Conservation (phyloP, 2,888 invertebrate species). For the Hipparchia semele region DNA sequence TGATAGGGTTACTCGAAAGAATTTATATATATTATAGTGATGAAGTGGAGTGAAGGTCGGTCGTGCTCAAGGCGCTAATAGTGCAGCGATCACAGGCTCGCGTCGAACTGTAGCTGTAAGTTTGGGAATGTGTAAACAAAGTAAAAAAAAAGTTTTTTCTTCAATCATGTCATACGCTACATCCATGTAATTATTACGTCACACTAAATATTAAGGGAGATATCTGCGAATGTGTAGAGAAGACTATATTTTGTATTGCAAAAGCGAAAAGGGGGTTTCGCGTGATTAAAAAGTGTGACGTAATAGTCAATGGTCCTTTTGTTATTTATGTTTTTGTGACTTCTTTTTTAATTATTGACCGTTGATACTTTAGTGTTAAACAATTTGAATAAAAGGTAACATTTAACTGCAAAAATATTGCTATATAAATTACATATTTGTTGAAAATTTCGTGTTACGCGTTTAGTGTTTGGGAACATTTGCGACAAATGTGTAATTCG, state of each 20-base stretch:
- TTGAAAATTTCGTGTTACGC: not conserved
- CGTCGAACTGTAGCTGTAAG: not conserved
- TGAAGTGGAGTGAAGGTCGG: constrained; percentile 25
- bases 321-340: not conserved
- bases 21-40: constrained; percentile 65
- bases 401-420: not conserved
- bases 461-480: not conserved
- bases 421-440: not conserved
- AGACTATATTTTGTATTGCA: constrained; percentile 15
- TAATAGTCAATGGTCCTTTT: not conserved
- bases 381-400: not conserved
- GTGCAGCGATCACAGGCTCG: constrained; percentile 45
- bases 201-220: not conserved
- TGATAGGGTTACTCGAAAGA: constrained; percentile 77
- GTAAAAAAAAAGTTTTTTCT: not conserved
- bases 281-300: not conserved
- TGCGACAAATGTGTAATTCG: not conserved
- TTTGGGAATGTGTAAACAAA: not conserved
- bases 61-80: constrained; percentile 40
- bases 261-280: not conserved
- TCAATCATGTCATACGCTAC: not conserved
- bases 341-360: not conserved
- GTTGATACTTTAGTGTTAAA: not conserved
- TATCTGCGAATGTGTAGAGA: not conserved
- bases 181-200: not conserved